Evolutionary conservation across 2,113 vertebrate species (phyloP).

Genomic region (Cochlearius cochlearius): DNA sequence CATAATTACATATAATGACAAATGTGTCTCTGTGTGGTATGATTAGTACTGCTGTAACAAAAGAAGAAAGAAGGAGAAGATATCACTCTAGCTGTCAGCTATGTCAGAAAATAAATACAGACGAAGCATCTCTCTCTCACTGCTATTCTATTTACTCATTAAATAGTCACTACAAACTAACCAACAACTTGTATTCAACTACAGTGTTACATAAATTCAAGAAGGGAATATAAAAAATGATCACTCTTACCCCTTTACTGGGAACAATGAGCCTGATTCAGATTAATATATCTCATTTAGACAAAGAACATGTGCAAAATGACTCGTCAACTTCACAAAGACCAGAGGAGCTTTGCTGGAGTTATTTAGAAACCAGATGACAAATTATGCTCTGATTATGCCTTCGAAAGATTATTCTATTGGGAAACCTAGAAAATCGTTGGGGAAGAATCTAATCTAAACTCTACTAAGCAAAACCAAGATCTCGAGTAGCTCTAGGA

Average conservation of each 20-base stretch:
- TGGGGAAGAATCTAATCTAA: background rate
- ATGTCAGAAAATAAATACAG: slow-evolving; percentile 34
- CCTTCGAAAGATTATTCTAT: background rate
- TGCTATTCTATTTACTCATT: background rate
- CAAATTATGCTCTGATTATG: background rate
- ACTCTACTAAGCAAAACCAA: background rate
- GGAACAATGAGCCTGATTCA: background rate
- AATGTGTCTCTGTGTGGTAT: slow-evolving; percentile 13
- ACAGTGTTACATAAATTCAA: background rate
- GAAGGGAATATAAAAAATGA: background rate
- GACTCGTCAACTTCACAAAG: background rate
- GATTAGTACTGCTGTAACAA: slow-evolving; percentile 36
- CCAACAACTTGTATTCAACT: background rate
- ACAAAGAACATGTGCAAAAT: background rate
- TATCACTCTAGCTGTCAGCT: slow-evolving; percentile 35
- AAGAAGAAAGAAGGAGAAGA: slow-evolving; percentile 30
- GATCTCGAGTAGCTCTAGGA: background rate
- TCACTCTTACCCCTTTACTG: background rate
- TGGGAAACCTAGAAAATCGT: background rate
- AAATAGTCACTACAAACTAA: slow-evolving; percentile 1
- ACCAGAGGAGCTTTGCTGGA: background rate
- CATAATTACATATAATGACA: slow-evolving; percentile 55
- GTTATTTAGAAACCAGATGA: background rate
- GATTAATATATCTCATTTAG: background rate
- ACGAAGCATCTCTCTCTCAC: background rate